Percentiles rank a stretch among this genome's conserved stretches.
phyloP scores from a whole-genome alignment of 2,113 vertebrate genomes.

The Aegotheles bennettii region DNA sequence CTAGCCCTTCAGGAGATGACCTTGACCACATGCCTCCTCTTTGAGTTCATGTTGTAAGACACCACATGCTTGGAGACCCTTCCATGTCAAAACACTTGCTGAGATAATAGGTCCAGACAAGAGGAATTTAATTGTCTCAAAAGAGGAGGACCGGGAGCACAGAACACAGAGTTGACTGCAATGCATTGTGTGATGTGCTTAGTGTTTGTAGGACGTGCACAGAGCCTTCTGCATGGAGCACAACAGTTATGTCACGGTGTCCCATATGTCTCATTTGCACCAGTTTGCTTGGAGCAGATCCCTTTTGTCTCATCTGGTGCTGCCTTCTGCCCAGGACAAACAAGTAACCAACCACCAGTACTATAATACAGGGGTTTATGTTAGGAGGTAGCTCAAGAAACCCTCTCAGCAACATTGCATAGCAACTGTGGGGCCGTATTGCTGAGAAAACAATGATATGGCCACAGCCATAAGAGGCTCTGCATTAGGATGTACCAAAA shows the following conservation, averaged over 20 bases:
- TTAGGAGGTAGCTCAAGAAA: neutral
- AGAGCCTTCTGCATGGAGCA: neutral
- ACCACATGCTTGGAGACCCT: neutral
- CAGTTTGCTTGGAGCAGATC: neutral
- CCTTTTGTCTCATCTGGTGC: neutral
- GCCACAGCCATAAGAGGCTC: neutral
- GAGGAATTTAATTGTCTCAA: neutral
- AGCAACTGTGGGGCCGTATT: neutral
- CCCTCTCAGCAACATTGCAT: neutral
- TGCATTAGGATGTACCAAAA: neutral
- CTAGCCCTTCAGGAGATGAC: neutral
- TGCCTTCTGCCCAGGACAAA: neutral
- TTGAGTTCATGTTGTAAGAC: neutral
- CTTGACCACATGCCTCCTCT: neutral
- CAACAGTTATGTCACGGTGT: accelerated
- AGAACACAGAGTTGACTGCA: neutral
- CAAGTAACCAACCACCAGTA: neutral
- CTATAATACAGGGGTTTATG: neutral
- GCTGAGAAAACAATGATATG: neutral
- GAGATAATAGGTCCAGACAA: neutral
- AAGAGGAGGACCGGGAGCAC: neutral
- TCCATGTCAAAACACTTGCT: neutral
- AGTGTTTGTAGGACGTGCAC: neutral
- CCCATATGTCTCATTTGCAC: neutral
- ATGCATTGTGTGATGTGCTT: neutral